Base-by-base conservation (phyloP, 1,140 invertebrate species). In the Papilio polyxenes region DNA sequence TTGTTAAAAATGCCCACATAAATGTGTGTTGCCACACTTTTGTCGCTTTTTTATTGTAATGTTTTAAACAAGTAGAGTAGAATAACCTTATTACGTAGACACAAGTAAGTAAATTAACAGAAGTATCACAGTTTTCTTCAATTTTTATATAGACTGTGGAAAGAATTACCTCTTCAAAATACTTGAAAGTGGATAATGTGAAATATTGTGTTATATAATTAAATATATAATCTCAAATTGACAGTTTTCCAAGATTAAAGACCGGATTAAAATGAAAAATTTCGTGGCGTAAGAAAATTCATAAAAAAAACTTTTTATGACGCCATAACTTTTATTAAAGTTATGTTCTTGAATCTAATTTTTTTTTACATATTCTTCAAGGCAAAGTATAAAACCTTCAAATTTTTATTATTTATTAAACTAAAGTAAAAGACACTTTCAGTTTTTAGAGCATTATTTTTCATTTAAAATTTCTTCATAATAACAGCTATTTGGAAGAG, bases 291-390 rank as follows among this genome's bases (percentile, higher is more conserved):
- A 69, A 37, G 31, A 69, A 37, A 69, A 69, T 69, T 69, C 65
- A 69, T 69, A 69, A 69, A 69, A 62, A 69, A 69, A 65, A 65
- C 23, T 69, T 69, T 69, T 69, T 37, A 69, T 69, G 37, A 4
- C 23, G 31, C 65, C 65, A 7, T 69, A 69, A 69, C 65, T 69
- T 69, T 69, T 69, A 69, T 69, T 37, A 37, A 69, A 69, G 65
- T 9, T 31, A 65, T n/a, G 20, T 69, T 69, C 65, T 13, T 69
- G 31, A 31, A 69, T 69, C 31, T 37, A 17, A 62, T 23, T 3
- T 37, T 69, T 69, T 69, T 69, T 69, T 37, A 69, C 65, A 37
- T 69, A 69, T 31, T 20, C 11, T 31, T 69, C 31, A 69, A 31
- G 23, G 23, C 20, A 9, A 65, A 31, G 62, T 69, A 69, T 15